A percentile compares a stretch with the other conserved stretches of the same genome.
Conservation (phyloP, 2,113 vertebrate genomes). For the Sturnus vulgaris region DNA sequence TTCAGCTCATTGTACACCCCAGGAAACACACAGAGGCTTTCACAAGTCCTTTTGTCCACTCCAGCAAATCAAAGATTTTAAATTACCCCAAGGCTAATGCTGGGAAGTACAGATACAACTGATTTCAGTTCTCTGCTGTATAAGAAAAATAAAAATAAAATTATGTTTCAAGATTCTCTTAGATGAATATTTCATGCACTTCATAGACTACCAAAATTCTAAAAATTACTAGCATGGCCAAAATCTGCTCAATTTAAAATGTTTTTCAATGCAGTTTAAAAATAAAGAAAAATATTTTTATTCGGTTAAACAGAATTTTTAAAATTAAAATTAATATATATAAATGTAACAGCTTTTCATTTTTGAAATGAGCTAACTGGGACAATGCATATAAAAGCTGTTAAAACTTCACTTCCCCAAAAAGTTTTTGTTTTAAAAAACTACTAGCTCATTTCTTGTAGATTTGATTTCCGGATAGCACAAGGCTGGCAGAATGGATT, state of each 20-base stretch:
- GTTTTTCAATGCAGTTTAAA: not conserved
- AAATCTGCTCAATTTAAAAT: not conserved
- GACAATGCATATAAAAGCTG: not conserved
- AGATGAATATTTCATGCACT: not conserved
- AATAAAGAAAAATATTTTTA: not conserved
- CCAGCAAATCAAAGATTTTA: not conserved
- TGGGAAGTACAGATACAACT: not conserved
- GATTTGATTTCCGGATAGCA: not conserved
- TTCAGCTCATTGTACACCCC: not conserved
- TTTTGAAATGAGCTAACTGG: not conserved
- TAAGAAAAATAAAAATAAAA: not conserved
- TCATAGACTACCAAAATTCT: not conserved
- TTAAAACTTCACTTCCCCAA: not conserved
- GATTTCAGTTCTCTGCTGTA: not conserved
- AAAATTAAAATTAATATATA: not conserved
- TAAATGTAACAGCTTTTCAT: not conserved
- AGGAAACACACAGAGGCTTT: slow-evolving; percentile 24
- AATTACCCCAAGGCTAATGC: not conserved
- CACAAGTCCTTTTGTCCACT: not conserved
- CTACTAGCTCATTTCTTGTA: not conserved
- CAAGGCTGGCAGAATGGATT: not conserved
- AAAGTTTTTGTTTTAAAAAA: not conserved
- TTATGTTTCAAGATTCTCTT: not conserved
- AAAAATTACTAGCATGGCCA: not conserved
- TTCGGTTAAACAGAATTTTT: not conserved